Base-by-base conservation (phyloP, 2,888 invertebrate species). In the Apodemia zela region DNA sequence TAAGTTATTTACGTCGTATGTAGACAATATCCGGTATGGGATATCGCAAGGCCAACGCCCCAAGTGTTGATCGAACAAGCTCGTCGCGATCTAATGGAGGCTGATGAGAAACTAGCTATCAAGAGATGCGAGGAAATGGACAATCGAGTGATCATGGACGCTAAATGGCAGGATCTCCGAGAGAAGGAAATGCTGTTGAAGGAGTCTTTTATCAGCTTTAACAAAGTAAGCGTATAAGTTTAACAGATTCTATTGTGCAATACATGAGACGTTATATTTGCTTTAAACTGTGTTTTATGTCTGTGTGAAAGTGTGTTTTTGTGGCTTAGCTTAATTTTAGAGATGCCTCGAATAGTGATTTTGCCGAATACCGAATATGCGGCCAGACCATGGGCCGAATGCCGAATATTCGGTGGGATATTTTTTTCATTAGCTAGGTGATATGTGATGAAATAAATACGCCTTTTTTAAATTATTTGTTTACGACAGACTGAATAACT, bases 1-100 rank as follows among this genome's bases (percentile, higher is more conserved):
- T 25, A 25, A n/a, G n/a, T n/a, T n/a, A 25, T 25, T 25, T 59
- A 42, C 21, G 17, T 58, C 38, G 64, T 18, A 65, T 68, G 13
- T 68, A 94, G 94, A 74, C 93, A 93, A 73, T 93, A 93, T 79
- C 94, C 94, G 74, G 93, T 93, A 86, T 94, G 94, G 93, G 94
- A 94, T 72, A 82, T 92, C 0, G 90, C 93, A 0, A 92, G 93
- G 0, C 85, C 88, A 0, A 92, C 92, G 0, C 93, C 94, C 0
- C 89, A 92, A 60, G 89, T 93, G 4, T 81, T 93, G 65, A 85
- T 93, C 77, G 92, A 94, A 66, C 90, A 89, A 66, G 89, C 93
- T 0, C 90, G 89, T 0, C 86, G 92, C 13, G 93, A 93, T 63
- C 80, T 94, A 2, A 83, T 87, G 78, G 82, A 87, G 7, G 91